Base-by-base conservation (phyloP, 2,797 vertebrate genomes). In the Xyrichtys novacula region DNA sequence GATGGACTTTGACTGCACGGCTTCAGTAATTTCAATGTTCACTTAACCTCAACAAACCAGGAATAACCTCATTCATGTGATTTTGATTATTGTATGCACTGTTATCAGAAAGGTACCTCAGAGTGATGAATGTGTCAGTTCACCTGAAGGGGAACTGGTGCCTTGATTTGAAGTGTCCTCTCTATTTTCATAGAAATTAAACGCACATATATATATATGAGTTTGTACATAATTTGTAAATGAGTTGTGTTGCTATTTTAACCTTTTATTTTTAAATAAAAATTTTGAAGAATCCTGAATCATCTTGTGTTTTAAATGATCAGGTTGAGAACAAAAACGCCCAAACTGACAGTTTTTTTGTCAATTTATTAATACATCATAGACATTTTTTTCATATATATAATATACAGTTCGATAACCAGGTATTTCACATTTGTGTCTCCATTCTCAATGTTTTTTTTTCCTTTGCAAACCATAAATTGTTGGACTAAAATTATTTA, bases 371-470 rank as follows among this genome's bases (percentile, higher is more conserved):
- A 89, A 89, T 92, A 91, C 92, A 91, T 93, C 92, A 87, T 94
- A 95, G 90, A 94, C 92, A 91, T 93, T 90, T 90, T 79, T 83
- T 81, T 86, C 88, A 93, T 92, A 93, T 94, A 92, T 94, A 94
- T 93, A 92, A 93, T 93, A 90, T 94, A 94, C 92, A 94, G 89
- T 88, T 93, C 83, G 83, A 92, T 94, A 92, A 91, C 91, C 91
- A 90, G 87, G 78, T 91, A 90, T 92, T 94, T 92, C 91, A 92
- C 90, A 91, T 92, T 91, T 89, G 80, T 71, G 76, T 92, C 76
- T 85, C 78, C 88, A 92, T 93, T 90, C 85, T 89, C 85, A 87
- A 78, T 88, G 83, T 87, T 82, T 90, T 86, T 86, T 90, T 84
- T 89, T 70, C 57, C 57, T 87, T 89, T 90, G 89, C 87, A 92